Conservation (phyloP, 2,888 invertebrate species). For the Lochmaea capreae region DNA sequence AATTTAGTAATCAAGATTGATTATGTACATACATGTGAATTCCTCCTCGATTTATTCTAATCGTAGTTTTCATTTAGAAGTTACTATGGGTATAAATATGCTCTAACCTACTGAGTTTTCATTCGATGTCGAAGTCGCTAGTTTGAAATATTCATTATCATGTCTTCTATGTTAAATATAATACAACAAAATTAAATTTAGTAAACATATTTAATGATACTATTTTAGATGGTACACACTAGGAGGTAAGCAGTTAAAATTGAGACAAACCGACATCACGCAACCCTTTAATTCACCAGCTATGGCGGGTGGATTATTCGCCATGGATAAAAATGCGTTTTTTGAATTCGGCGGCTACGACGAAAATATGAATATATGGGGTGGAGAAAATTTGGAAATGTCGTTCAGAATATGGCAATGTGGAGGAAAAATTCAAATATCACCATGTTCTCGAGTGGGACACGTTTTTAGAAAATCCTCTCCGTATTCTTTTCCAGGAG, state of each 20-base stretch:
- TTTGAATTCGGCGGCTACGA: constrained; percentile 83
- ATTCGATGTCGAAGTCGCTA: too few species aligned
- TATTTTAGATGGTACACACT: constrained; percentile 76
- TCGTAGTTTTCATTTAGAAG: too few species aligned
- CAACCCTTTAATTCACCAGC: constrained; percentile 84
- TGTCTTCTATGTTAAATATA: too few species aligned
- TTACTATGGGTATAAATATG: too few species aligned
- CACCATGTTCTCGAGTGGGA: constrained; percentile 93
- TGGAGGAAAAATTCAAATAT: constrained; percentile 90
- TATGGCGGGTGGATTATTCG: constrained; percentile 96
- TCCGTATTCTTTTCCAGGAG: constrained; percentile 93
- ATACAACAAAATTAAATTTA: too few species aligned
- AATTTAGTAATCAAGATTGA: too few species aligned
- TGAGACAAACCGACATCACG: constrained; percentile 73
- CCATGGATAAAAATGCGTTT: constrained; percentile 87
- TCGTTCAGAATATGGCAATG: constrained; percentile 98
- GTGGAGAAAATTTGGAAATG: constrained; percentile 97
- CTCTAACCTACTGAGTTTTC: too few species aligned
- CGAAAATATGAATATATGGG: constrained; percentile 90
- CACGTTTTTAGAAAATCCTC: constrained; percentile 93
- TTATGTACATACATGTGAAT: too few species aligned
- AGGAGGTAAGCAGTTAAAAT: constrained; percentile 73
- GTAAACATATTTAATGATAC: neutral
- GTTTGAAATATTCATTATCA: too few species aligned
- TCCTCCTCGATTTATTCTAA: too few species aligned